Percentiles rank a stretch among this genome's conserved stretches.
These are phyloP conservation scores for Callipepla squamata DNA, from an alignment of 2,113 vertebrate genomes.

Conservation along the genomic window DNA sequence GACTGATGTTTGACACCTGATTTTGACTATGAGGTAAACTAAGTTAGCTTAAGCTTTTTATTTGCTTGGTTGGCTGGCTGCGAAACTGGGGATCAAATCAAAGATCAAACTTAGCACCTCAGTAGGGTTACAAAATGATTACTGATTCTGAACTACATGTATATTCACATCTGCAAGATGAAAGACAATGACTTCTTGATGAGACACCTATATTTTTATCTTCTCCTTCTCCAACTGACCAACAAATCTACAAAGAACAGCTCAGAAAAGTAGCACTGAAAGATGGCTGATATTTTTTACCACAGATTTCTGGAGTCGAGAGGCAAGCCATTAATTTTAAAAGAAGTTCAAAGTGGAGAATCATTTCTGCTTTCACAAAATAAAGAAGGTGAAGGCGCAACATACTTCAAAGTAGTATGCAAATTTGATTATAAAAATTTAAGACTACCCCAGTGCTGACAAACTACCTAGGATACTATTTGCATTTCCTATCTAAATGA, in stretches of 20 bases:
- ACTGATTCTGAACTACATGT: background rate
- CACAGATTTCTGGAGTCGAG: background rate
- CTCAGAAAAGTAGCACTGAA: background rate
- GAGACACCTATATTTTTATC: background rate
- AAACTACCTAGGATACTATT: background rate
- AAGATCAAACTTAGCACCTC: background rate
- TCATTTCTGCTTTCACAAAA: background rate
- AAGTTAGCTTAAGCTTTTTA: background rate
- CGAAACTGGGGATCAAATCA: background rate
- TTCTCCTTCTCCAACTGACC: background rate
- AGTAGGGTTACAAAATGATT: background rate
- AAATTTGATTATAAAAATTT: background rate
- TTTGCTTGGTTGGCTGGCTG: background rate
- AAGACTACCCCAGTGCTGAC: background rate
- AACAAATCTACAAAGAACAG: background rate
- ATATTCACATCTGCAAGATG: background rate
- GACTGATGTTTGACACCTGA: background rate
- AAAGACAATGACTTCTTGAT: background rate
- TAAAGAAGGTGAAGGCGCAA: background rate
- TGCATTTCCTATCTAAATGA: background rate
- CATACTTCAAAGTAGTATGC: background rate
- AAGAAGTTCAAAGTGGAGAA: background rate
- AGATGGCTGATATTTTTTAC: background rate
- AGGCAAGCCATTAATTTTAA: background rate
- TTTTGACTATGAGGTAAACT: background rate